Evolutionary conservation across 2,113 vertebrate species (phyloP).

Genomic region (Entosphenus tridentatus): DNA sequence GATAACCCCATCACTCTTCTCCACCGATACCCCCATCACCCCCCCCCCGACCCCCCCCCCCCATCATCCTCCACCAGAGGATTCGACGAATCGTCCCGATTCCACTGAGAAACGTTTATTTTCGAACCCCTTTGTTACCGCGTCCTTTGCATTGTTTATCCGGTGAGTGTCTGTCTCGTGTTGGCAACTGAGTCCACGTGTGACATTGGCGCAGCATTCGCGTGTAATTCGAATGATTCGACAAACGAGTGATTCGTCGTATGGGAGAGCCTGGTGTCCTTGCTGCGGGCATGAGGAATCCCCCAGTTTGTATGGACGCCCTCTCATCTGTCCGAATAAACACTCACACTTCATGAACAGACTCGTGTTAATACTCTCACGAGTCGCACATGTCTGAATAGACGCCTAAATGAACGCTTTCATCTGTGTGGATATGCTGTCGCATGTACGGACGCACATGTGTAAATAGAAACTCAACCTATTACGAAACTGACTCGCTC

Average conservation of each 20-base stretch:
- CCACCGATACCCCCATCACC: not conserved
- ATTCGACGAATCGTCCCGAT: not conserved
- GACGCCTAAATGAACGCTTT: not conserved
- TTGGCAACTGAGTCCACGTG: too few relatives aligned
- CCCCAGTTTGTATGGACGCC: not conserved
- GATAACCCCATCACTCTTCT: not conserved
- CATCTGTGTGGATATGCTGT: not conserved
- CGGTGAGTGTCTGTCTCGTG: too few relatives aligned
- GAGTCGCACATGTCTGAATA: not conserved
- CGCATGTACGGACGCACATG: not conserved
- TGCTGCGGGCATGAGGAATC: not conserved
- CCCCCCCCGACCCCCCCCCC: not conserved
- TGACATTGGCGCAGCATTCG: too few relatives aligned
- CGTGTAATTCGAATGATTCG: not conserved
- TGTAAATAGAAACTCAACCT: too few relatives aligned
- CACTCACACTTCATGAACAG: too few relatives aligned
- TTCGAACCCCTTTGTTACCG: not conserved
- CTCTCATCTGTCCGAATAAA: not conserved
- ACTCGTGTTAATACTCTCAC: not conserved
- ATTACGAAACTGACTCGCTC: too few relatives aligned
- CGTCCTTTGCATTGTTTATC: too few relatives aligned
- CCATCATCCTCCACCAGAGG: not conserved
- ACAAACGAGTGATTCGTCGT: not conserved
- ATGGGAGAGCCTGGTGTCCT: not conserved
- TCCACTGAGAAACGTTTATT: not conserved